A percentile compares a stretch with the other conserved stretches of the same genome.
Evolutionary conservation across 2,113 vertebrate genomes (phyloP).

Genomic region (Megaceryle maxima): DNA sequence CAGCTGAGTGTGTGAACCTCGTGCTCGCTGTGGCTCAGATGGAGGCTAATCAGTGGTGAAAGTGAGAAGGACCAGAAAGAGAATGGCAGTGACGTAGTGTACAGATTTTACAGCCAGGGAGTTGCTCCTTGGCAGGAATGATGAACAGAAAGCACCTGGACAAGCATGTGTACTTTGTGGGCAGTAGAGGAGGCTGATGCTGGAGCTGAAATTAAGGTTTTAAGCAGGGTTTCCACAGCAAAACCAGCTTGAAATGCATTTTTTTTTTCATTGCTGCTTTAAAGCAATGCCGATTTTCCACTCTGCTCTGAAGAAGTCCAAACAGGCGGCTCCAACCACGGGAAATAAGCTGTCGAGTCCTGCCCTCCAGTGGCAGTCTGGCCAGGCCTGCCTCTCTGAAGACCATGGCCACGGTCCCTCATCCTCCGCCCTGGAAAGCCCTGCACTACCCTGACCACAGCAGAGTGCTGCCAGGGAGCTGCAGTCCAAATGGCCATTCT

Average conservation of each 20-base stretch:
- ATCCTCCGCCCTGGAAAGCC: not conserved
- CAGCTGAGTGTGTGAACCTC: fast-evolving
- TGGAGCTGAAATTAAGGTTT: not conserved
- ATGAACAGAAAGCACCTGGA: not conserved
- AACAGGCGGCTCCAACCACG: fast-evolving
- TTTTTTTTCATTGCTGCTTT: not conserved
- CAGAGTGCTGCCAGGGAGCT: fast-evolving
- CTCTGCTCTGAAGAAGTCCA: not conserved
- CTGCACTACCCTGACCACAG: not conserved
- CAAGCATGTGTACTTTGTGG: not conserved
- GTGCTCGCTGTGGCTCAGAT: fast-evolving
- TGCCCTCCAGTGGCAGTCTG: not conserved
- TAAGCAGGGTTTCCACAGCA: not conserved
- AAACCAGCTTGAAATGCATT: not conserved
- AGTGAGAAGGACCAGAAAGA: not conserved
- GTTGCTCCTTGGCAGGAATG: not conserved
- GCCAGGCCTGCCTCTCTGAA: not conserved
- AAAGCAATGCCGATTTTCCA: not conserved
- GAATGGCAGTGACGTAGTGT: not conserved
- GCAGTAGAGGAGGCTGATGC: not conserved
- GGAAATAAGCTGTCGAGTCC: not conserved
- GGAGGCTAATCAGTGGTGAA: not conserved
- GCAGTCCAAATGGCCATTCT: not conserved
- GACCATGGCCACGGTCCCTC: fast-evolving
- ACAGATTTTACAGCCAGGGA: not conserved